A percentile compares a stretch with the other conserved stretches of the same genome.
These are phyloP conservation scores for Papilio demoleus DNA, from an alignment of 2,888 invertebrate species.

Conservation along the genomic window DNA sequence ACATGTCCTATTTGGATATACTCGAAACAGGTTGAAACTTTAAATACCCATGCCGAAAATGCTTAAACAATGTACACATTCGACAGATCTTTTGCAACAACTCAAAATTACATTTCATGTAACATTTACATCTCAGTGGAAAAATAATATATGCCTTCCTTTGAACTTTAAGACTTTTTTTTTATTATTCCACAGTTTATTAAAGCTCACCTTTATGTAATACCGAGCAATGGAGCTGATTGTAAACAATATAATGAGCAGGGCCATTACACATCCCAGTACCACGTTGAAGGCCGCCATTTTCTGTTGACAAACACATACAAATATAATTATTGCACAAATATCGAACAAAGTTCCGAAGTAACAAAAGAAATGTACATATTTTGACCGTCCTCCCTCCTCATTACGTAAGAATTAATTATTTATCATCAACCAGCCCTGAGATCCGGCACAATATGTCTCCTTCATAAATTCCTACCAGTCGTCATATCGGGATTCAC, in stretches of 20 bases:
- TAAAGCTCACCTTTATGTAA: slow-evolving; percentile 83
- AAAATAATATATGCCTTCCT: too few relatives aligned
- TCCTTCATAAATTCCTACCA: too few relatives aligned
- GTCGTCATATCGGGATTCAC: too few relatives aligned
- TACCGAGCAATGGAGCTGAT: slow-evolving; percentile 87
- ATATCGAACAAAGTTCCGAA: background rate
- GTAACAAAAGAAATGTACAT: too few relatives aligned
- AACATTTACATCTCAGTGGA: too few relatives aligned
- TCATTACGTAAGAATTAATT: too few relatives aligned
- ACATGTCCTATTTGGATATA: slow-evolving; percentile 6
- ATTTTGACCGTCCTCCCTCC: too few relatives aligned
- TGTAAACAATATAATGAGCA: slow-evolving; percentile 76
- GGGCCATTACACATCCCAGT: slow-evolving; percentile 78
- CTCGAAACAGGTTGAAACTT: slow-evolving; percentile 12
- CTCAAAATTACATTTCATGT: too few relatives aligned
- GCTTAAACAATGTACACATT: background rate
- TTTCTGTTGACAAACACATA: slow-evolving; percentile 40
- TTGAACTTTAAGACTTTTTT: too few relatives aligned
- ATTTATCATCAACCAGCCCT: too few relatives aligned
- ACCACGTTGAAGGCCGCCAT: slow-evolving; percentile 79
- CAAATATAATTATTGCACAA: background rate
- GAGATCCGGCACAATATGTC: too few relatives aligned
- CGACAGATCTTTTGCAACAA: background rate
- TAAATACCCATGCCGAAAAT: slow-evolving; percentile 5
- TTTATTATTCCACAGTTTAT: background rate